Evolutionary conservation across 1,140 invertebrate species (phyloP).

Genomic region (Metopolophium dirhodum): DNA sequence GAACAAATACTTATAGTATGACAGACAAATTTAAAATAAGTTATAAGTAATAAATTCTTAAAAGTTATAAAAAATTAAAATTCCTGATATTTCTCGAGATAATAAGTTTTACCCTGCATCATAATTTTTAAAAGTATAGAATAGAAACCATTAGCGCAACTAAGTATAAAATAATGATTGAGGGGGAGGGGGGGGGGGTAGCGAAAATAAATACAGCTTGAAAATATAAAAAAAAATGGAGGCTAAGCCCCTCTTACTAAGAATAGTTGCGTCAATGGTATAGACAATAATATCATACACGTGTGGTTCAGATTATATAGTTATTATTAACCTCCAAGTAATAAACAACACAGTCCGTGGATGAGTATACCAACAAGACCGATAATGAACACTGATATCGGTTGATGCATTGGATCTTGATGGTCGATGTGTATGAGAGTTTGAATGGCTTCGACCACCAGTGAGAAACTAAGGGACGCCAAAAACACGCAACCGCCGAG

Average conservation of each 20-base stretch:
- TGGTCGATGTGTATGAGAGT: constrained; percentile 79
- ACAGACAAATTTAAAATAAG: not conserved
- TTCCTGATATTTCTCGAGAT: not conserved
- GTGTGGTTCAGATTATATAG: not conserved
- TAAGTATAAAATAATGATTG: not conserved
- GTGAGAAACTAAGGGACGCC: constrained; percentile 81
- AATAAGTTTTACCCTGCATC: not conserved
- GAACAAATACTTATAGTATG: not conserved
- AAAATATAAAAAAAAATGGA: not conserved
- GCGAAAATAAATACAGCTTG: not conserved
- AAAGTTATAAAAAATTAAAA: not conserved
- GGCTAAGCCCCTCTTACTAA: not conserved
- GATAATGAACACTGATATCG: constrained; percentile 68
- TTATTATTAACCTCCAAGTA: constrained; percentile 71
- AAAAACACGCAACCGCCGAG: constrained; percentile 83
- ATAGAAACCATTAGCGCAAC: not conserved
- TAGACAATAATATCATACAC: not conserved
- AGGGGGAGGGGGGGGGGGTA: too few species aligned
- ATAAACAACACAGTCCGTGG: constrained; percentile 74
- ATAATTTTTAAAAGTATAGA: not conserved
- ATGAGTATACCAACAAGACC: constrained; percentile 73
- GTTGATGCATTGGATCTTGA: constrained; percentile 75
- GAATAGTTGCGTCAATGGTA: not conserved
- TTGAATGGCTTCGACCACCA: constrained; percentile 81
- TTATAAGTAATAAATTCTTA: not conserved